Evolutionary conservation across 2,797 vertebrate species (phyloP).

Genomic region (Macrochelys suwanniensis): DNA sequence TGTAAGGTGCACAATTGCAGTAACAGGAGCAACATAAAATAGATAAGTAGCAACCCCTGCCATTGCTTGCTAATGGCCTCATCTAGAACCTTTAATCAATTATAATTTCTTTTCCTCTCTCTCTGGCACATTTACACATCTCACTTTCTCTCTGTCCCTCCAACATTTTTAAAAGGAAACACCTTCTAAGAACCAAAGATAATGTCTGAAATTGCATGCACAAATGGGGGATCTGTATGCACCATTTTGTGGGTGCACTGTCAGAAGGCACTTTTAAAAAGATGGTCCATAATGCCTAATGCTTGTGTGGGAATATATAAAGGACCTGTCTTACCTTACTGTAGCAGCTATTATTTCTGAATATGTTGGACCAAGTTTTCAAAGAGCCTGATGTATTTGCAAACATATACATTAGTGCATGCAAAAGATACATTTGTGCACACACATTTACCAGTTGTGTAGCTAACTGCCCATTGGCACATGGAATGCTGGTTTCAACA

Average conservation of each 20-base stretch:
- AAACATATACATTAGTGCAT: background rate
- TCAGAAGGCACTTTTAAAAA: background rate
- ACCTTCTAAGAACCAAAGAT: background rate
- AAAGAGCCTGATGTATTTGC: background rate
- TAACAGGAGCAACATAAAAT: background rate
- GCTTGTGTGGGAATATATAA: rapidly evolving
- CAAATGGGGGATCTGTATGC: background rate
- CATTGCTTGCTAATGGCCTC: background rate
- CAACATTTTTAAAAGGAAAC: background rate
- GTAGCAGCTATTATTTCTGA: background rate
- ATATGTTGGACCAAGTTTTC: rapidly evolving
- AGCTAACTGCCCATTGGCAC: background rate
- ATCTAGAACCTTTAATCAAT: rapidly evolving
- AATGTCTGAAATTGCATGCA: background rate
- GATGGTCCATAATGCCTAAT: background rate
- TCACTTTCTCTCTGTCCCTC: background rate
- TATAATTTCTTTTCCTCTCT: background rate
- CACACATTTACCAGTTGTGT: background rate
- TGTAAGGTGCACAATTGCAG: background rate
- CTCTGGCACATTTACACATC: background rate
- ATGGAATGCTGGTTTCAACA: background rate
- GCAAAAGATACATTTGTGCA: background rate
- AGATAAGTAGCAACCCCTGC: background rate
- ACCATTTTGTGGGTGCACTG: background rate
- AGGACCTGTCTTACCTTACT: background rate